Evolutionary conservation across 2,797 vertebrate genomes (phyloP).

Genomic region (Eidolon dupreanum): DNA sequence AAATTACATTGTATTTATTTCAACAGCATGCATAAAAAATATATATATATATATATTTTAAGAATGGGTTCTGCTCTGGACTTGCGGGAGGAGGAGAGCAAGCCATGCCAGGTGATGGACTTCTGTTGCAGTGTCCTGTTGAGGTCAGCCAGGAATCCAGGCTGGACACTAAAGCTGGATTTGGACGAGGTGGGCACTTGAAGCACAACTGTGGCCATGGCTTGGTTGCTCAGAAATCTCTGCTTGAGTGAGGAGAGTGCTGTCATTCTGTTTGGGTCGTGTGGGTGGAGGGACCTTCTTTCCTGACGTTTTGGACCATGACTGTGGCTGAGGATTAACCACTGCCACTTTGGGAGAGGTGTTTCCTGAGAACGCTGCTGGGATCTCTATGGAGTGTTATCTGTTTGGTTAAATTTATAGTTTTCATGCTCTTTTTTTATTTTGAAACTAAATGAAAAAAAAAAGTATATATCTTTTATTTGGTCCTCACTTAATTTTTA

Average conservation of each 20-base stretch:
- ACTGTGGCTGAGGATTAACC: constrained; percentile 95
- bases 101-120: constrained; percentile 94
- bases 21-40: constrained; percentile 3
- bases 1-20: constrained; percentile 68
- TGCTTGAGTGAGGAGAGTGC: constrained; percentile 89
- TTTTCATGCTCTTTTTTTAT: neutral
- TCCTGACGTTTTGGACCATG: constrained; percentile 91
- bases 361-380: constrained; percentile 87
- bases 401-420: neutral
- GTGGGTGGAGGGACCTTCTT: constrained; percentile 94
- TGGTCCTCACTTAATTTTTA: neutral
- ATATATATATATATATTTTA: too few relatives aligned
- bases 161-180: constrained; percentile 92
- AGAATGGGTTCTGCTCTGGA: constrained; percentile 87
- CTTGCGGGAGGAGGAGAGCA: constrained; percentile 90
- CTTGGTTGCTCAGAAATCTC: constrained; percentile 82
- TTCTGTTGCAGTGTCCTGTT: constrained; percentile 96
- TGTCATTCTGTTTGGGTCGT: constrained; percentile 91
- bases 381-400: constrained; percentile 87
- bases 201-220: constrained; percentile 84
- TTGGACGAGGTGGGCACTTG: constrained; percentile 95
- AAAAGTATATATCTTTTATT: neutral
- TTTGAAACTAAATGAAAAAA: neutral
- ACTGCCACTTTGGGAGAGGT: constrained; percentile 92
- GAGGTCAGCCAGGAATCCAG: constrained; percentile 96